Conservation (phyloP, 2,113 vertebrate genomes). For the Pollachius pollachius region DNA sequence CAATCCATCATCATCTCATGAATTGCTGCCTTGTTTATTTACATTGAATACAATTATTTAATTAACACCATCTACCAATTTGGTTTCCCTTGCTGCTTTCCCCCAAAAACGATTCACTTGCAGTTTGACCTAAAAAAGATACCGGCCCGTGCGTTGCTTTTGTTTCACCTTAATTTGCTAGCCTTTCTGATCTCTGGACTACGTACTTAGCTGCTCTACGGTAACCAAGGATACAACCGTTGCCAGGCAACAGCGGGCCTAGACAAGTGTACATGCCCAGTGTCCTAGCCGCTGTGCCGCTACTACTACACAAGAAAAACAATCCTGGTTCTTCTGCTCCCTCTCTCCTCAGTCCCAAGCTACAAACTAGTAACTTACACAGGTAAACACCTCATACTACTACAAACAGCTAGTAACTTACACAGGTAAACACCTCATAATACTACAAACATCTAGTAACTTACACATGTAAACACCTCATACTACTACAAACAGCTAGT, state of each 20-base stretch:
- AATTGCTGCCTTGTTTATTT: not conserved
- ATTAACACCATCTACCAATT: not conserved
- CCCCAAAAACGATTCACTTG: slow-evolving; percentile 10
- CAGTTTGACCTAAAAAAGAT: slow-evolving; percentile 31
- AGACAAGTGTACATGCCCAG: slow-evolving; percentile 59
- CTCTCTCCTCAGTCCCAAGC: not conserved
- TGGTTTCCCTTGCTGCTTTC: not conserved
- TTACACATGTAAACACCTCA: slow-evolving; percentile 21
- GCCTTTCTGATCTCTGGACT: slow-evolving; percentile 64
- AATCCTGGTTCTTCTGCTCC: slow-evolving; percentile 34
- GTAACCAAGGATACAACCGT: slow-evolving; percentile 77
- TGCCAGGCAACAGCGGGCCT: slow-evolving; percentile 75
- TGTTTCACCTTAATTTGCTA: slow-evolving; percentile 63
- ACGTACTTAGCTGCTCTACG: slow-evolving; percentile 66
- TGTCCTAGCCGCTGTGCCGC: slow-evolving; percentile 45
- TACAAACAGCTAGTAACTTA: not conserved
- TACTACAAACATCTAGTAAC: not conserved
- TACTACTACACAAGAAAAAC: slow-evolving; percentile 54
- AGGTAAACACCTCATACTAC: slow-evolving; percentile 17
- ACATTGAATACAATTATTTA: not conserved
- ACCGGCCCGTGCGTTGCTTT: slow-evolving; percentile 33
- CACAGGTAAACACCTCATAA: not conserved
- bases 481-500: not conserved
- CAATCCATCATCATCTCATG: not conserved
- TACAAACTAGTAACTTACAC: not conserved